These are phyloP conservation scores for Stictocephala bisonia DNA, from an alignment of 2,888 invertebrate species.

Conservation along the genomic window DNA sequence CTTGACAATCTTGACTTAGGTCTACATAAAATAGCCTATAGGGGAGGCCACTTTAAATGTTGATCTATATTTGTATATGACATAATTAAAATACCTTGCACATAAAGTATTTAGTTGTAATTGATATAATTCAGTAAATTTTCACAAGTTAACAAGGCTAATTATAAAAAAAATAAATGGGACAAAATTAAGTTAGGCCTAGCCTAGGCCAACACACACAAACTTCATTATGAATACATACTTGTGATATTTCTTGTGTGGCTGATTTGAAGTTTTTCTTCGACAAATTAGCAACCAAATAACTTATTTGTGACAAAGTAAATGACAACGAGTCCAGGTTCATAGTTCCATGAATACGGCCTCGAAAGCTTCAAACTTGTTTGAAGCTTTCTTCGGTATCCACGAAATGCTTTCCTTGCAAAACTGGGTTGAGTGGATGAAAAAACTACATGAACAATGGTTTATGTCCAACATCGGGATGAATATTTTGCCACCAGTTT, in stretches of 20 bases:
- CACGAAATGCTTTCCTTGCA: slow-evolving; percentile 72
- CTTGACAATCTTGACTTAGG: too few species aligned
- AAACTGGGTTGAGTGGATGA: slow-evolving; percentile 65
- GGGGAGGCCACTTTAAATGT: too few species aligned
- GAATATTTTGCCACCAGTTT: slow-evolving; percentile 61
- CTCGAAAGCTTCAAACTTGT: slow-evolving; percentile 95
- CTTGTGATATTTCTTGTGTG: slow-evolving; percentile 89
- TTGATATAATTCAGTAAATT: neutral
- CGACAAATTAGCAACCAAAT: slow-evolving; percentile 94
- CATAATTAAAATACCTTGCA: too few species aligned
- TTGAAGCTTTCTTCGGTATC: slow-evolving; percentile 91
- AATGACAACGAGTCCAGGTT: slow-evolving; percentile 99
- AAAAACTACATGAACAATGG: slow-evolving; percentile 67
- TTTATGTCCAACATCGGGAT: slow-evolving; percentile 68
- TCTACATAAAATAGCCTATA: too few species aligned
- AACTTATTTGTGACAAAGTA: slow-evolving; percentile 98
- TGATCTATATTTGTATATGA: too few species aligned
- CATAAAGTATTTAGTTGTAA: too few species aligned
- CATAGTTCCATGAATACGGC: slow-evolving; percentile 95
- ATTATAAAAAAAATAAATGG: too few species aligned
- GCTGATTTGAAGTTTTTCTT: slow-evolving; percentile 96
- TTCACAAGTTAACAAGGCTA: too few species aligned
- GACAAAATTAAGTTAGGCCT: neutral
- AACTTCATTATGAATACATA: slow-evolving; percentile 72
- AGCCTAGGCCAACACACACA: neutral